Percentiles rank a stretch among this genome's conserved stretches.
Conservation (phyloP, 2,113 vertebrate genomes). For the Gobius niger region DNA sequence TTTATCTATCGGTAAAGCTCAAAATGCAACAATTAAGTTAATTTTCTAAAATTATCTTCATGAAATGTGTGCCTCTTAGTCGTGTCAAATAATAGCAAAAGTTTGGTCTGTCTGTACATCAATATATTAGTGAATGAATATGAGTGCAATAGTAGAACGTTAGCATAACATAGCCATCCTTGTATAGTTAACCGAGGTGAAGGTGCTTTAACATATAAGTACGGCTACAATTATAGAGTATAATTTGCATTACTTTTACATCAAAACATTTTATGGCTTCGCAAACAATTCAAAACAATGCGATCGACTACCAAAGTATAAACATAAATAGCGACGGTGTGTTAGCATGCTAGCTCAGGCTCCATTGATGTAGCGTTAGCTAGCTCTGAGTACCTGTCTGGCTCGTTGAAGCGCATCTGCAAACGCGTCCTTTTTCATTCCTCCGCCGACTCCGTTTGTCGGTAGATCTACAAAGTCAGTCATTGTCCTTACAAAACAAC, state of each 20-base stretch:
- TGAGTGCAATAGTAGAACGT: neutral
- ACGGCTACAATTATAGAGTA: neutral
- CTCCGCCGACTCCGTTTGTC: slow-evolving; percentile 75
- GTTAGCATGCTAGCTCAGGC: slow-evolving; percentile 39
- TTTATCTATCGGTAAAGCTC: no score
- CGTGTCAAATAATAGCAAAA: neutral
- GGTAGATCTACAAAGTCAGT: slow-evolving; percentile 79
- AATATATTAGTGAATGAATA: neutral
- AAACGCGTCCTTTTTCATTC: slow-evolving; percentile 87
- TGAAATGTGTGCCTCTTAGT: neutral
- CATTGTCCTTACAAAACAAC: slow-evolving; percentile 70
- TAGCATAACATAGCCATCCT: slow-evolving; percentile 2
- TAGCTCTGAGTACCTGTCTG: slow-evolving; percentile 80
- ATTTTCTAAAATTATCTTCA: no score
- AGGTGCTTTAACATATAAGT: neutral
- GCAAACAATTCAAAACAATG: neutral
- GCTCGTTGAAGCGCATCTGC: slow-evolving; percentile 90
- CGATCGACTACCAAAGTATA: slow-evolving; percentile 32
- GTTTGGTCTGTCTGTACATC: neutral
- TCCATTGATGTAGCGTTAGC: neutral
- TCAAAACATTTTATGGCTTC: neutral
- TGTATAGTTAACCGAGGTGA: neutral
- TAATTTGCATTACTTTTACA: neutral
- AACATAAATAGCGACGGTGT: slow-evolving; percentile 27
- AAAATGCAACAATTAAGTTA: no score